Evolutionary conservation across 2,113 vertebrate species (phyloP).

Genomic region (Psophia crepitans): DNA sequence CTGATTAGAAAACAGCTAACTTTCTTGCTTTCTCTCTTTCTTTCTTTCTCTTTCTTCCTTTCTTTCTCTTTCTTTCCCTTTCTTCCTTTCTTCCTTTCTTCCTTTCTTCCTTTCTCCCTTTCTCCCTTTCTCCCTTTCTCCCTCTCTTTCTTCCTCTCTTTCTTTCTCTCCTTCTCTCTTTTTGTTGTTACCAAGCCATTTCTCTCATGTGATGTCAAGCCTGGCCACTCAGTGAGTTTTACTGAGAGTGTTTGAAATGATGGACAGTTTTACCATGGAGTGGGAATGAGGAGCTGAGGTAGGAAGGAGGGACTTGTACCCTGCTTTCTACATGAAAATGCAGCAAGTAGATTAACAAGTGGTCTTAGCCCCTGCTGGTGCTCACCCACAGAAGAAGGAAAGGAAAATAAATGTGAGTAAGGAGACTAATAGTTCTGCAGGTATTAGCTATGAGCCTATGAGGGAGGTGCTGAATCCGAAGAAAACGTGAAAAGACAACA

Average conservation of each 20-base stretch:
- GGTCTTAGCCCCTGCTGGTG: neutral
- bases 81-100: too few relatives aligned
- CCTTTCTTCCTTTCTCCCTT: too few relatives aligned
- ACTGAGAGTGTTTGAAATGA: neutral
- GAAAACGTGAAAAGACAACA: conserved; percentile 27
- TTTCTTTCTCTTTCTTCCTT: too few relatives aligned
- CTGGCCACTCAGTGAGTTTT: neutral
- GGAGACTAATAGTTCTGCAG: neutral
- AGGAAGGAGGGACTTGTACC: neutral
- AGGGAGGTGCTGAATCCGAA: neutral
- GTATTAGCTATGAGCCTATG: neutral
- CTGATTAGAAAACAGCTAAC: neutral
- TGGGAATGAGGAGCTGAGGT: neutral
- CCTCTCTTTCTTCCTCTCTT: too few relatives aligned
- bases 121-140: too few relatives aligned
- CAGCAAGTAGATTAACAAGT: neutral
- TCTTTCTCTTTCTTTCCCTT: too few relatives aligned
- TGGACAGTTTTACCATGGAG: neutral
- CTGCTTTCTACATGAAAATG: neutral
- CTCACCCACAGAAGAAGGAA: neutral
- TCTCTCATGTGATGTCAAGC: neutral
- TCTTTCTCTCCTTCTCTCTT: too few relatives aligned
- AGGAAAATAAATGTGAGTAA: neutral
- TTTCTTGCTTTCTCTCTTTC: too few relatives aligned
- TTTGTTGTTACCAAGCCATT: neutral